These are phyloP conservation scores for Anhinga rufa DNA, from an alignment of 2,113 vertebrate species.

Conservation along the genomic window DNA sequence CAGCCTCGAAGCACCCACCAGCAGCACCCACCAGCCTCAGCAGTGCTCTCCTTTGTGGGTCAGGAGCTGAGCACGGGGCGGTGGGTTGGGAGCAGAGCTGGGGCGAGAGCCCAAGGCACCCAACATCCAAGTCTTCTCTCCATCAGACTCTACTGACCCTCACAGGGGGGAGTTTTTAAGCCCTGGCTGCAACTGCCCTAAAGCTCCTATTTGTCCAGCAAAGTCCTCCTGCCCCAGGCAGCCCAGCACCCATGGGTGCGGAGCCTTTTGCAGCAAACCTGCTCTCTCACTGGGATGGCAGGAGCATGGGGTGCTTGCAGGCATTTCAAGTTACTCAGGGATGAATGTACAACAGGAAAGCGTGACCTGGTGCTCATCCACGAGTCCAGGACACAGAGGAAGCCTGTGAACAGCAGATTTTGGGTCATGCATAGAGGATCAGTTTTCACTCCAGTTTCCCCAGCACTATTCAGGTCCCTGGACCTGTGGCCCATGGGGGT, in stretches of 20 bases:
- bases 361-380: neutral
- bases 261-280: neutral
- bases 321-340: neutral
- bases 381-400: neutral
- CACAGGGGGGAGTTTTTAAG: neutral
- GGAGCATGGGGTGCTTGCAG: fast-evolving
- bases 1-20: neutral
- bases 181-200: neutral
- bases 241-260: neutral
- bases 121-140: neutral
- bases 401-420: neutral
- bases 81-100: neutral
- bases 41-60: neutral
- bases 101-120: neutral
- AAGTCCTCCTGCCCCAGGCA: neutral
- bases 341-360: neutral
- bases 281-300: neutral
- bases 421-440: neutral
- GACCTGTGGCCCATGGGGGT: neutral
- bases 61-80: neutral
- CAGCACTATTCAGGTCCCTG: neutral
- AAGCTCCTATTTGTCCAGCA: neutral
- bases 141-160: neutral
- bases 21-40: neutral
- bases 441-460: neutral